Conservation (phyloP, 2,888 invertebrate species). For the Synergus laeviventris region DNA sequence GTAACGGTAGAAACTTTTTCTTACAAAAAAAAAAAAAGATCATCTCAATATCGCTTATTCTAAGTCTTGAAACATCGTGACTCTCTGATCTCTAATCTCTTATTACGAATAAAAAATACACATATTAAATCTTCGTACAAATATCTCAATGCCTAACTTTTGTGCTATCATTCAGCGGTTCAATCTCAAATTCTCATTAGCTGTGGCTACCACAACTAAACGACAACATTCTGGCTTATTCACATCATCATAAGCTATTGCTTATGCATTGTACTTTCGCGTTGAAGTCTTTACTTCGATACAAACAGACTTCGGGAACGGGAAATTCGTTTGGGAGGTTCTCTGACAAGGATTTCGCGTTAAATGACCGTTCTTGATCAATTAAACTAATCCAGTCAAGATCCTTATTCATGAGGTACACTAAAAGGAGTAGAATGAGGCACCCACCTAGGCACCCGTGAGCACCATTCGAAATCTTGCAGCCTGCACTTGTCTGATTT, state of each 20-base stretch:
- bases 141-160: not conserved
- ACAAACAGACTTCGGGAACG: not conserved
- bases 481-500: conserved; percentile 67
- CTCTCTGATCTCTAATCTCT: not conserved
- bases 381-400: conserved; percentile 46
- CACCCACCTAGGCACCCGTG: conserved; percentile 74
- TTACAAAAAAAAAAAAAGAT: too few species aligned
- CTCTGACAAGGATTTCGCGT: not conserved
- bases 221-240: not conserved
- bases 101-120: not conserved
- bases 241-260: conserved; percentile 15
- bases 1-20: too few species aligned
- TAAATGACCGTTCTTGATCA: not conserved
- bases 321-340: not conserved
- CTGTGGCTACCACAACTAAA: not conserved
- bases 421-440: conserved; percentile 71
- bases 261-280: conserved; percentile 6
- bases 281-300: conserved; percentile 8
- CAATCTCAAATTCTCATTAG: not conserved
- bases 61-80: too few species aligned
- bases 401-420: conserved; percentile 53
- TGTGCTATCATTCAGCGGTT: not conserved
- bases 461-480: conserved; percentile 59
- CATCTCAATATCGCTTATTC: too few species aligned
- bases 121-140: not conserved